Evolutionary conservation across 2,797 vertebrate genomes (phyloP).

Genomic region (Silurus aristotelis): DNA sequence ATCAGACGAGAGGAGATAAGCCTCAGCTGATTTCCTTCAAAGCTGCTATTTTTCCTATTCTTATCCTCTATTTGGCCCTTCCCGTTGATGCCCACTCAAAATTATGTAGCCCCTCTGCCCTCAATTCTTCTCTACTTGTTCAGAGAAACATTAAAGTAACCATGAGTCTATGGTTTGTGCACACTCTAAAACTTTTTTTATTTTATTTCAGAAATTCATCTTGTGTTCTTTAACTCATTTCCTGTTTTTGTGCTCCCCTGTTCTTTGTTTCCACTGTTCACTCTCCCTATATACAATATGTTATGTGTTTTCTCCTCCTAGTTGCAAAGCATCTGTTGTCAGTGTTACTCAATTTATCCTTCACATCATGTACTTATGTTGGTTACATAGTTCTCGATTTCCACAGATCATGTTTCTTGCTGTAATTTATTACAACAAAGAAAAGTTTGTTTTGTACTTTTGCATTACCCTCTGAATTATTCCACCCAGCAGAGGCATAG

Average conservation of each 20-base stretch:
- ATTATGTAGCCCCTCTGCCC: slow-evolving; percentile 29
- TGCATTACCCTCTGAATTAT: neutral
- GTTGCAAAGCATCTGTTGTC: neutral
- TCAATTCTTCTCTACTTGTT: slow-evolving; percentile 7
- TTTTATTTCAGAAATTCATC: neutral
- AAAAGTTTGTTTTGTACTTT: neutral
- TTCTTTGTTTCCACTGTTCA: neutral
- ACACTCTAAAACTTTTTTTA: neutral
- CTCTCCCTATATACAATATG: neutral
- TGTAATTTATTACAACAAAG: neutral
- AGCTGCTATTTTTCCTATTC: slow-evolving; percentile 33
- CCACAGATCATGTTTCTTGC: neutral
- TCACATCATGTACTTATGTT: neutral
- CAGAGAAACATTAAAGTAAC: neutral
- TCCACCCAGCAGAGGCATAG: neutral
- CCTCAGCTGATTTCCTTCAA: slow-evolving; percentile 34
- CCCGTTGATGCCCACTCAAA: slow-evolving; percentile 28
- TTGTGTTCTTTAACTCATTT: neutral
- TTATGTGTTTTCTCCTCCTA: too few species aligned
- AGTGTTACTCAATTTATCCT: neutral
- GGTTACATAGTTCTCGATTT: neutral
- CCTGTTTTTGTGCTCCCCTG: neutral
- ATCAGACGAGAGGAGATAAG: slow-evolving; percentile 45
- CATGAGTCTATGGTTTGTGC: neutral
- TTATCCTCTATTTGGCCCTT: slow-evolving; percentile 40